Percentiles rank a stretch among this genome's conserved stretches.
Conservation (phyloP, 2,797 vertebrate genomes). For the Serranus cabrilla region DNA sequence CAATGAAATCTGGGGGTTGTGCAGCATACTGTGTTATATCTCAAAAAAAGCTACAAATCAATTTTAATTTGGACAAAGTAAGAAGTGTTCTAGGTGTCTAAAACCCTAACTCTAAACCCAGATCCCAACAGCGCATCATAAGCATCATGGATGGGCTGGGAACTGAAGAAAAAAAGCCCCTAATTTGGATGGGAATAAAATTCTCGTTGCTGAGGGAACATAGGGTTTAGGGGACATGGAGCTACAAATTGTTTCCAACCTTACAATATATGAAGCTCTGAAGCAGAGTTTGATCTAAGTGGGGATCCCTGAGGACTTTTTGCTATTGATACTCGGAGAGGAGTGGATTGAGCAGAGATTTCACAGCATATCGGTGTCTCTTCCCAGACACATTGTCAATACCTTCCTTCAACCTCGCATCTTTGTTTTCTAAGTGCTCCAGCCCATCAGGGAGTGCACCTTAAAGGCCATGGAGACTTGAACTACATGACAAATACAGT, state of each 20-base stretch:
- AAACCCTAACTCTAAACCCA: too few relatives aligned
- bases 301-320: slow-evolving; percentile 57
- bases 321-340: slow-evolving; percentile 64
- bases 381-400: slow-evolving; percentile 71
- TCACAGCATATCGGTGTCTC: slow-evolving; percentile 48
- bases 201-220: too few relatives aligned
- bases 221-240: background rate
- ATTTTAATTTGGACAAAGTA: too few relatives aligned
- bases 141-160: too few relatives aligned
- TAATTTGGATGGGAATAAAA: too few relatives aligned
- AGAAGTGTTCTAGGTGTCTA: too few relatives aligned
- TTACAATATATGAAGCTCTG: slow-evolving; percentile 35
- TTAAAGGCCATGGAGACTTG: slow-evolving; percentile 2
- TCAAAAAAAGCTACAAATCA: too few relatives aligned
- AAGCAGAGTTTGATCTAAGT: slow-evolving; percentile 53
- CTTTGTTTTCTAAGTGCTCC: slow-evolving; percentile 59
- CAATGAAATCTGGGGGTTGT: too few relatives aligned
- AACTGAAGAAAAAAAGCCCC: too few relatives aligned
- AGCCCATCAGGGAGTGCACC: slow-evolving; percentile 19
- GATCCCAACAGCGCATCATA: too few relatives aligned
- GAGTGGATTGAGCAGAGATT: slow-evolving; percentile 69
- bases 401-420: slow-evolving; percentile 37
- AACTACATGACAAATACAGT: slow-evolving; percentile 15
- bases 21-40: too few relatives aligned
- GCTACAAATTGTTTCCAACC: slow-evolving; percentile 34